Evolutionary conservation across 2,797 vertebrate species (phyloP).

Genomic region (Diceros bicornis): DNA sequence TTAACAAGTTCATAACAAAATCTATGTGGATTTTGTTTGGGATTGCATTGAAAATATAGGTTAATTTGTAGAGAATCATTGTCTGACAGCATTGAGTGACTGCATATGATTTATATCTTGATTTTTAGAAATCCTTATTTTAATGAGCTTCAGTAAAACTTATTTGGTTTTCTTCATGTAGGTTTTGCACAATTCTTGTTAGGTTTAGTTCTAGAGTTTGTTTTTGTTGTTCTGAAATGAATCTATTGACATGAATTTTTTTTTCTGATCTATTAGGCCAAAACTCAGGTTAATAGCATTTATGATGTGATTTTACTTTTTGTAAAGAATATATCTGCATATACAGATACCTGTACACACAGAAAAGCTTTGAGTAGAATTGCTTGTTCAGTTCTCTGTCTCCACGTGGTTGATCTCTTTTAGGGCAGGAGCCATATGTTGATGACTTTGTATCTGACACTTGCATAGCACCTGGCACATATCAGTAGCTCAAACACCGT

Average conservation of each 20-base stretch:
- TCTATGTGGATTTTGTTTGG: background rate
- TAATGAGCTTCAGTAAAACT: background rate
- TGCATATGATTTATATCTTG: background rate
- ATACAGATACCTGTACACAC: background rate
- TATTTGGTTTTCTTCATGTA: background rate
- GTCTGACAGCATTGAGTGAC: background rate
- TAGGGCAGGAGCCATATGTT: background rate
- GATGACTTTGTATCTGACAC: background rate
- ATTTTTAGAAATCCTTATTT: conserved; percentile 18
- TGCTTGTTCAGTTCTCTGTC: background rate
- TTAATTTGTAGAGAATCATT: background rate
- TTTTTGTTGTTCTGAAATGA: conserved; percentile 38
- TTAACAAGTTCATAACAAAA: conserved; percentile 59
- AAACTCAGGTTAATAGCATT: background rate
- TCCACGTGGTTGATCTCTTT: background rate
- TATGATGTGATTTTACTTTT: background rate
- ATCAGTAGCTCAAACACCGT: background rate
- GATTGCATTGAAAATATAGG: conserved; percentile 36
- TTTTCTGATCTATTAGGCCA: background rate
- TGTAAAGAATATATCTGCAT: background rate
- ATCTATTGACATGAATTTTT: background rate
- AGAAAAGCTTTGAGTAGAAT: too few species aligned
- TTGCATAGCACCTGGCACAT: background rate
- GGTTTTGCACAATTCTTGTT: background rate
- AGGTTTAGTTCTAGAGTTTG: conserved; percentile 6